phyloP scores from a whole-genome alignment of 2,888 invertebrate species.

The Linyphia triangularis region DNA sequence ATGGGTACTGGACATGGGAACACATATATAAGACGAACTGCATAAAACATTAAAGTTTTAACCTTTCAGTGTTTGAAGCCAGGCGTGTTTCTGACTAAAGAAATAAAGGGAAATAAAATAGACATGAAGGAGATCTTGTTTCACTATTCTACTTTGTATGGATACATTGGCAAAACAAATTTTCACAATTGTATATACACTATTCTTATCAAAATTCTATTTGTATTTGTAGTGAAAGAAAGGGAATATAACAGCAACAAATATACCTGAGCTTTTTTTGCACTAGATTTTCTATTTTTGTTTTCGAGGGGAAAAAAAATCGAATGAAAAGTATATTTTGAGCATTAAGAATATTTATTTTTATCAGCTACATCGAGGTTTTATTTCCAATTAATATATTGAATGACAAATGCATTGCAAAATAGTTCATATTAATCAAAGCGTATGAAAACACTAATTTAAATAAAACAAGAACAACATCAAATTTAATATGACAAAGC shows the following conservation, averaged over 20 bases:
- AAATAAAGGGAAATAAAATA: not conserved
- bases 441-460: no score
- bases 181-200: not conserved
- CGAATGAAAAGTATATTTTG: no score
- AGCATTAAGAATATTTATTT: no score
- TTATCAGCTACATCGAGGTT: no score
- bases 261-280: no score
- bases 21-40: constrained; percentile 8
- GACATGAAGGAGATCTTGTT: not conserved
- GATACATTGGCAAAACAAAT: constrained; percentile 6
- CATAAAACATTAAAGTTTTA: constrained; percentile 46
- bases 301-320: no score
- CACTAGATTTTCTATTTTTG: no score
- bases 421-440: no score
- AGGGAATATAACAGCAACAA: not conserved
- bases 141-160: constrained; percentile 11
- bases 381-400: no score
- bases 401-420: no score
- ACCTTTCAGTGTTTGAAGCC: constrained; percentile 15
- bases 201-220: constrained; percentile 6
- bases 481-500: no score
- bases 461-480: no score
- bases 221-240: not conserved
- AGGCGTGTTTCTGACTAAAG: not conserved
- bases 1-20: constrained; percentile 15